Conservation (phyloP, 2,797 vertebrate genomes). For the Intellagama lesueurii region DNA sequence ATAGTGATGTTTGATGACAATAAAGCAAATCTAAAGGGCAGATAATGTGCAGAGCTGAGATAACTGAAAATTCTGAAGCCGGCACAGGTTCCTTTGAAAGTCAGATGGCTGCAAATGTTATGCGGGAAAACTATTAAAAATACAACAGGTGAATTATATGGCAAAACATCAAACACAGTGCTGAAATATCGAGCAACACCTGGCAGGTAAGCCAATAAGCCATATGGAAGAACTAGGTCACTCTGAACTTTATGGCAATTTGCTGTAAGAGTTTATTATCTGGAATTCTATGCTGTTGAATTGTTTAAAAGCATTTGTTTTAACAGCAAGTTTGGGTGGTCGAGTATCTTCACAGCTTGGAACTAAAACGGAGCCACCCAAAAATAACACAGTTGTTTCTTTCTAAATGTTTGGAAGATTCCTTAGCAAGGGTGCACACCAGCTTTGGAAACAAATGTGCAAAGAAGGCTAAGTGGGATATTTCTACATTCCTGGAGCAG, state of each 20-base stretch:
- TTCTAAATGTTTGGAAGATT: not conserved
- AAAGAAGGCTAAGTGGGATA: no score
- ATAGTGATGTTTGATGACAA: slow-evolving; percentile 57
- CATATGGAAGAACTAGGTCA: slow-evolving; percentile 20
- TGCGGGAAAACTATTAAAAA: slow-evolving; percentile 28
- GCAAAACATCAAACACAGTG: not conserved
- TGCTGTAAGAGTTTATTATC: slow-evolving; percentile 8
- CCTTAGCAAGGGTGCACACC: not conserved
- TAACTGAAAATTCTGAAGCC: slow-evolving; percentile 37
- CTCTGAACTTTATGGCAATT: slow-evolving; percentile 38
- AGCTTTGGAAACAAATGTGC: no score
- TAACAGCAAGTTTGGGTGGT: slow-evolving; percentile 9
- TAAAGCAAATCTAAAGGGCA: slow-evolving; percentile 51
- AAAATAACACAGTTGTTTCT: slow-evolving; percentile 1
- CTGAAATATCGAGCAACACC: slow-evolving; percentile 18
- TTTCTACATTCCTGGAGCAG: no score
- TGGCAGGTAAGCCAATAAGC: slow-evolving; percentile 17
- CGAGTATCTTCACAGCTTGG: not conserved
- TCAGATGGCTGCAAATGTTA: slow-evolving; percentile 33
- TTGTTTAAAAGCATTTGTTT: slow-evolving; percentile 4
- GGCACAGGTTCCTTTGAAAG: slow-evolving; percentile 29
- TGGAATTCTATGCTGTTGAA: not conserved
- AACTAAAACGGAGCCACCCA: not conserved
- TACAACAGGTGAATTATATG: slow-evolving; percentile 24
- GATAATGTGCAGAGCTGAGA: slow-evolving; percentile 45